phyloP scores from a whole-genome alignment of 1,140 invertebrate species.

The Magallana angulata region DNA sequence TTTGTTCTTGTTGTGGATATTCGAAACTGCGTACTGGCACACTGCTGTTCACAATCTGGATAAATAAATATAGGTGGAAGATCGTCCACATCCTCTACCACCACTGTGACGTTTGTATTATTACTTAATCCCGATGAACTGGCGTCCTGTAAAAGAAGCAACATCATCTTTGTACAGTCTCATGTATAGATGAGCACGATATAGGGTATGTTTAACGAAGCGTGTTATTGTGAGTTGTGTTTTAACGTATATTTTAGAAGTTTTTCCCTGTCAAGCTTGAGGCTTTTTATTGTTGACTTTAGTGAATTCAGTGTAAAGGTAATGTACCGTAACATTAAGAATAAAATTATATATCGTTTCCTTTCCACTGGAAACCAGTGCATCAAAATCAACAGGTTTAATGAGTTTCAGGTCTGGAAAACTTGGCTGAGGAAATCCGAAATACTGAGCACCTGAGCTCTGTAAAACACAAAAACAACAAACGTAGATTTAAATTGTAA shows the following conservation, averaged over 20 bases:
- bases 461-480: too few relatives aligned
- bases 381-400: background rate
- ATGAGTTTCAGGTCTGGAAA: background rate
- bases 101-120: conserved; percentile 5
- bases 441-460: too few relatives aligned
- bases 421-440: background rate
- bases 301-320: too few relatives aligned
- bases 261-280: too few relatives aligned
- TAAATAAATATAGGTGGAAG: conserved; percentile 41
- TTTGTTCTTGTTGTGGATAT: background rate
- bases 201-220: too few relatives aligned
- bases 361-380: background rate
- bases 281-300: too few relatives aligned
- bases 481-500: too few relatives aligned
- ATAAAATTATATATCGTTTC: background rate
- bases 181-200: too few relatives aligned
- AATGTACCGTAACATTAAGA: conserved; percentile 1
- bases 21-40: conserved; percentile 13
- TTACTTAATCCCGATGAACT: conserved; percentile 7
- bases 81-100: conserved; percentile 44
- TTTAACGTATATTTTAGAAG: too few relatives aligned
- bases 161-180: too few relatives aligned
- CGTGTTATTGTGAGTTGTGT: too few relatives aligned
- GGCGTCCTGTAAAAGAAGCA: background rate
- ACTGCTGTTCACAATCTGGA: conserved; percentile 39